Base-by-base conservation (phyloP, 2,888 invertebrate genomes). In the Dichetophora obliterata region DNA sequence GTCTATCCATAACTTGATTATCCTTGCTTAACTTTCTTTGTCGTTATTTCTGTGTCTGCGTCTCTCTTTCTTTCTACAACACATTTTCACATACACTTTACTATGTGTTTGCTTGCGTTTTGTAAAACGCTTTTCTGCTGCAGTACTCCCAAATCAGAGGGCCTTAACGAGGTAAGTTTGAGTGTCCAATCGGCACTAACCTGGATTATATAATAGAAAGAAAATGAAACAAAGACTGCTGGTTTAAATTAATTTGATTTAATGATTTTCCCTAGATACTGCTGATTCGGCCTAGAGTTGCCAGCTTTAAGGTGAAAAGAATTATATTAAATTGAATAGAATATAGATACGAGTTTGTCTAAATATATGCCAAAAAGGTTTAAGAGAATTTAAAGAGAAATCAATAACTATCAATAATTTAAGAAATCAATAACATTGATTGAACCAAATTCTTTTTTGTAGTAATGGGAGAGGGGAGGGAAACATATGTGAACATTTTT, bases 151-250 rank as follows among this genome's bases (percentile, higher is more conserved):
- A 69, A 84, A 77, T 75, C 79, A 59, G 83, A 84, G 79, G 84
- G 85, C 74, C 81, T 86, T 72, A 86, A 87, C 84, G 89, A 88
- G 89, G 89, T 89, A 85, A 89, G 87, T 77, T 24, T 16, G 5
- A 16, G 61, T 16, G 61, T 9, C 22, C 19, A 22, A 19, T 2
- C 8, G 63, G 27, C 27, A 31, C n/a, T 27, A 27, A 27, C n/a
- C 63, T 27, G 14, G 22, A 11, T 59, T 63, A 8, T 22, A 43
- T 43, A 43, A 43, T 43, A 43, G 14, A 43, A 57, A 71, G 57
- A 54, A 27, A 57, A 19, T 24, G 4, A 71, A 5, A 59, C 43
- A 43, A 11, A 11, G 5, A 37, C 5, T 11, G 14, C 0, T 2
- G 14, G 8, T 37, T 43, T 43, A 43, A 43, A 6, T 43, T 43